phyloP scores from a whole-genome alignment of 2,797 vertebrate genomes.

The Urocyon cinereoargenteus region DNA sequence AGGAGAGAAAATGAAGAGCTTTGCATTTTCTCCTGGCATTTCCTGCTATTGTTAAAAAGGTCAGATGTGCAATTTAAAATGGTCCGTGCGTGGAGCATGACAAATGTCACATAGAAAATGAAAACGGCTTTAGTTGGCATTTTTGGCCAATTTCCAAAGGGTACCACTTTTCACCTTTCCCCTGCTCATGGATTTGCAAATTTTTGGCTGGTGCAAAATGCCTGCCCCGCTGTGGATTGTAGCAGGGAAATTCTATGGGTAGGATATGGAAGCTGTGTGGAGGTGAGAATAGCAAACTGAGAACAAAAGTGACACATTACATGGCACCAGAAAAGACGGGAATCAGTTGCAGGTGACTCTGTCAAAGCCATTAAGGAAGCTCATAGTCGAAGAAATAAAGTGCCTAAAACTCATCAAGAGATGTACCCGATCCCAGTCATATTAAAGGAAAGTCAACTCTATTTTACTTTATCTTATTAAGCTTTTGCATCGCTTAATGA shows the following conservation, averaged over 20 bases:
- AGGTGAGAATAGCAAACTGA: accelerated
- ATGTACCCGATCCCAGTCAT: background rate
- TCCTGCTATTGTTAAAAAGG: conserved; percentile 53
- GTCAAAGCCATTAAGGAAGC: background rate
- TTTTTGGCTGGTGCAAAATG: background rate
- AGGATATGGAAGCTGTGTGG: accelerated
- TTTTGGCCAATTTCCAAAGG: conserved; percentile 36
- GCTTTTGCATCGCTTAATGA: background rate
- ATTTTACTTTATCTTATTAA: background rate
- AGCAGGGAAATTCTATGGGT: accelerated
- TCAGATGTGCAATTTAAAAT: background rate
- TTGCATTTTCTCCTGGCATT: conserved; percentile 8
- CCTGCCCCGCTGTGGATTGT: background rate
- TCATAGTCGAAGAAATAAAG: background rate
- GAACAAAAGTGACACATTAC: background rate
- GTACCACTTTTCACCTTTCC: background rate
- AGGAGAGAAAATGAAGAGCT: background rate
- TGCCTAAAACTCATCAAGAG: background rate
- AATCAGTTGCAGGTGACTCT: too few species aligned
- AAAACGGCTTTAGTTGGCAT: conserved; percentile 24
- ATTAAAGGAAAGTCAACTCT: background rate
- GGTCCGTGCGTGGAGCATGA: background rate
- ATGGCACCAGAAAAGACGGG: background rate
- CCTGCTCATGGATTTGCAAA: background rate
- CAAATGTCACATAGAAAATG: background rate